Evolutionary conservation across 2,888 invertebrate genomes (phyloP).

Genomic region (Microplitis deprimator): DNA sequence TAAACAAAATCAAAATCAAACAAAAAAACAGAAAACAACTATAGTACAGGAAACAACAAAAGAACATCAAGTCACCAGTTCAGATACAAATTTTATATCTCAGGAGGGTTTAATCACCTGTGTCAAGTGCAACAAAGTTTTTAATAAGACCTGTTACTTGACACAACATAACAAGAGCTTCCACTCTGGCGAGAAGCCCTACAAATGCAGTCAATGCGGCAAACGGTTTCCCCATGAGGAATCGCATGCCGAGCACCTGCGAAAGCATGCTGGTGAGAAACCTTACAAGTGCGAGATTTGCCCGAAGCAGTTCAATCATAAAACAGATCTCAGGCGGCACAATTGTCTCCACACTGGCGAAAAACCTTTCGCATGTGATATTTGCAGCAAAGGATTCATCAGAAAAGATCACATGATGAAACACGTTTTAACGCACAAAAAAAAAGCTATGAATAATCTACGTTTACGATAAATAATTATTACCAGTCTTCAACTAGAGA

Average conservation of each 20-base stretch:
- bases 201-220: conserved; percentile 87
- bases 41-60: conserved; percentile 51
- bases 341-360: conserved; percentile 89
- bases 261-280: conserved; percentile 86
- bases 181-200: conserved; percentile 89
- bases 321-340: conserved; percentile 89
- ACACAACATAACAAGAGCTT: conserved; percentile 93
- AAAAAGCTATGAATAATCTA: conserved; percentile 62
- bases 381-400: conserved; percentile 90
- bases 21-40: conserved; percentile 40
- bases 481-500: conserved; percentile 49
- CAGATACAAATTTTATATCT: conserved; percentile 60
- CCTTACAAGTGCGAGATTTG: conserved; percentile 89
- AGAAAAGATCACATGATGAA: conserved; percentile 93
- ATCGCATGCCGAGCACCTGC: conserved; percentile 81
- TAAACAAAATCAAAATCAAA: conserved; percentile 37
- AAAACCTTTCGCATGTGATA: conserved; percentile 86
- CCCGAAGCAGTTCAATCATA: conserved; percentile 92
- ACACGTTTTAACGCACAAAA: conserved; percentile 85
- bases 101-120: conserved; percentile 77
- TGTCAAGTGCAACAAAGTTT: conserved; percentile 86
- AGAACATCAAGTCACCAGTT: conserved; percentile 61
- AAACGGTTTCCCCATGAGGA: conserved; percentile 84
- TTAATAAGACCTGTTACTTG: conserved; percentile 89
- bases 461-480: conserved; percentile 51